A percentile compares a stretch with the other conserved stretches of the same genome.
phyloP scores from a whole-genome alignment of 2,113 vertebrate genomes.

The Sarotherodon lohbergeri region DNA sequence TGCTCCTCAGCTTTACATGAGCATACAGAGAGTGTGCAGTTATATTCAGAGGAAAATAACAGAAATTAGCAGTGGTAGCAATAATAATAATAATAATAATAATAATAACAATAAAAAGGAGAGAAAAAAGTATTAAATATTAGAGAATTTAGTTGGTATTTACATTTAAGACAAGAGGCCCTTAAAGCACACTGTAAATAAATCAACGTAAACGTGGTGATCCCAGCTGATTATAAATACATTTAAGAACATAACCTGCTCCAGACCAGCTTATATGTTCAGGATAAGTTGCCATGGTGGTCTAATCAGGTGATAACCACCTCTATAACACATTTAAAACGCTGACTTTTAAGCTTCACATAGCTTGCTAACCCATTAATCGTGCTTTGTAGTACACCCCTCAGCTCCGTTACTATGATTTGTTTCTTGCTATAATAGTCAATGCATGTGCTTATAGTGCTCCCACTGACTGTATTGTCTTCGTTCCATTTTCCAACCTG shows the following conservation, averaged over 20 bases:
- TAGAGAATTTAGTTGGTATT: too few relatives aligned
- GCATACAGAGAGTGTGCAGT: too few relatives aligned
- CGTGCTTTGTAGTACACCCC: neutral
- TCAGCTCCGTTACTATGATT: neutral
- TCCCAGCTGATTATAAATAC: neutral
- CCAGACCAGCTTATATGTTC: neutral
- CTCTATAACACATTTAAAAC: neutral
- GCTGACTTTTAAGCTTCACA: neutral
- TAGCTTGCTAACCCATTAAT: neutral
- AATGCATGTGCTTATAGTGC: neutral
- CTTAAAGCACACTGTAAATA: neutral
- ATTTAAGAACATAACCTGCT: neutral
- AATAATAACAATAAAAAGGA: too few relatives aligned
- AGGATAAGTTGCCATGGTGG: neutral
- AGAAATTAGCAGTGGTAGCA: too few relatives aligned
- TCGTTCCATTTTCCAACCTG: slow-evolving; percentile 24
- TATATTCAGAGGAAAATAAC: too few relatives aligned
- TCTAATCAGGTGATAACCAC: neutral
- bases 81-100: too few relatives aligned
- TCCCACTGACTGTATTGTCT: neutral
- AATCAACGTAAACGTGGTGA: neutral
- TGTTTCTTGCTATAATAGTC: neutral
- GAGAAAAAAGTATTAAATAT: too few relatives aligned
- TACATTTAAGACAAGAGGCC: neutral
- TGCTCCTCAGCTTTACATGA: too few relatives aligned